Evolutionary conservation across 2,113 vertebrate genomes (phyloP).

Genomic region (Paraplagusia blochii): DNA sequence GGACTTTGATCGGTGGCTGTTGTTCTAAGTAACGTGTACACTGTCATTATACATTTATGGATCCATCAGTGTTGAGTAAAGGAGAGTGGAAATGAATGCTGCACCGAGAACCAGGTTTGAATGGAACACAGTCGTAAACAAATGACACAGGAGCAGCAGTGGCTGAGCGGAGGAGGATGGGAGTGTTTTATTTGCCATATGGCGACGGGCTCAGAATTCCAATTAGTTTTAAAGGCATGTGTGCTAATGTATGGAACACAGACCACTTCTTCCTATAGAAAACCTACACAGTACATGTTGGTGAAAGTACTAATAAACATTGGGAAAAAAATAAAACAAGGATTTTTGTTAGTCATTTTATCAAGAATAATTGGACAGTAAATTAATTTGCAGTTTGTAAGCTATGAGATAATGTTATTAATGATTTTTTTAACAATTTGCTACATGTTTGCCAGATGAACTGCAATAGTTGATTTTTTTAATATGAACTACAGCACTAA

Average conservation of each 20-base stretch:
- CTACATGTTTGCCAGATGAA: too few species aligned
- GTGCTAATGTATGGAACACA: slow-evolving; percentile 5
- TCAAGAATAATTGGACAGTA: too few species aligned
- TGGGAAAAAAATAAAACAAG: slow-evolving; percentile 1
- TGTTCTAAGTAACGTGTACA: background rate
- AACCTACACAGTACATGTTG: too few species aligned
- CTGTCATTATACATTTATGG: background rate
- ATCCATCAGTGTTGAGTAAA: slow-evolving; percentile 6
- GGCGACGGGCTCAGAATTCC: slow-evolving; percentile 43
- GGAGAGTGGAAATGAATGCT: background rate
- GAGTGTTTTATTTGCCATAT: slow-evolving; percentile 35
- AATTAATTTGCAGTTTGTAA: too few species aligned
- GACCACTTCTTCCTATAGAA: slow-evolving; percentile 14
- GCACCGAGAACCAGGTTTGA: slow-evolving; percentile 6
- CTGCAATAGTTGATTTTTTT: too few species aligned
- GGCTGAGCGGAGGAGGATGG: slow-evolving; percentile 22
- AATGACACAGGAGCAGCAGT: slow-evolving; percentile 4
- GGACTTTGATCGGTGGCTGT: slow-evolving; percentile 21
- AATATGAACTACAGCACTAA: too few species aligned
- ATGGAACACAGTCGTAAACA: slow-evolving; percentile 21
- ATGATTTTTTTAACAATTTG: too few species aligned
- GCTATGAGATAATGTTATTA: too few species aligned
- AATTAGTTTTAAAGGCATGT: slow-evolving; percentile 38
- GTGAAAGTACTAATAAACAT: slow-evolving; percentile 9
- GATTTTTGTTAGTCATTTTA: slow-evolving; percentile 1